These are phyloP conservation scores for Petrosia ficiformis DNA, from an alignment of 37 sponge, comb jelly and placozoan genomes.

Conservation along the genomic window DNA sequence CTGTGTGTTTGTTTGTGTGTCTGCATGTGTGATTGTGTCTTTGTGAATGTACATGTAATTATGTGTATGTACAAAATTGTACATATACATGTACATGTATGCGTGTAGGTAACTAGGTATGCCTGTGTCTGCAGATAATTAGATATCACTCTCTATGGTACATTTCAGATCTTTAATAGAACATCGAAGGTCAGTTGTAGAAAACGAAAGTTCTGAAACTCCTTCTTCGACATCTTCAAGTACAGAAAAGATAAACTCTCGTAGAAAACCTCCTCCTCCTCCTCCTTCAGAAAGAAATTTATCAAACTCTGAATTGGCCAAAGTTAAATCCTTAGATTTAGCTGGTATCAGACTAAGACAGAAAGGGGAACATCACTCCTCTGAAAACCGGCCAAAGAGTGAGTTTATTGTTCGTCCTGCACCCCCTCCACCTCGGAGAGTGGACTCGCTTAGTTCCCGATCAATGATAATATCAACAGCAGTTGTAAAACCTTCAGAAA, in stretches of 20 bases:
- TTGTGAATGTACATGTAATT: no score
- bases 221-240: neutral
- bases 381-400: neutral
- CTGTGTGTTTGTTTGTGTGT: no score
- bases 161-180: no score
- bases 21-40: no score
- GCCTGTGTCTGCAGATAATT: no score
- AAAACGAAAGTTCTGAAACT: no score
- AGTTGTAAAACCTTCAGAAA: neutral
- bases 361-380: neutral
- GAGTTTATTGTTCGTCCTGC: slow-evolving; percentile 8
- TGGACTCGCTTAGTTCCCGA: neutral
- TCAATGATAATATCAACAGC: neutral
- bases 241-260: neutral
- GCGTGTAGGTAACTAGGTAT: no score
- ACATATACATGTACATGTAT: no score
- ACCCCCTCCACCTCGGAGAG: slow-evolving; percentile 26
- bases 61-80: no score
- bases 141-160: no score
- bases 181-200: no score
- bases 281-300: neutral
- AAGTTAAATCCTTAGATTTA: neutral
- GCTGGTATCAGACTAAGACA: neutral
- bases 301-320: neutral
- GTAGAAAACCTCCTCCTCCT: neutral